Evolutionary conservation across 2,797 vertebrate genomes (phyloP).

Genomic region (Euthynnus affinis): DNA sequence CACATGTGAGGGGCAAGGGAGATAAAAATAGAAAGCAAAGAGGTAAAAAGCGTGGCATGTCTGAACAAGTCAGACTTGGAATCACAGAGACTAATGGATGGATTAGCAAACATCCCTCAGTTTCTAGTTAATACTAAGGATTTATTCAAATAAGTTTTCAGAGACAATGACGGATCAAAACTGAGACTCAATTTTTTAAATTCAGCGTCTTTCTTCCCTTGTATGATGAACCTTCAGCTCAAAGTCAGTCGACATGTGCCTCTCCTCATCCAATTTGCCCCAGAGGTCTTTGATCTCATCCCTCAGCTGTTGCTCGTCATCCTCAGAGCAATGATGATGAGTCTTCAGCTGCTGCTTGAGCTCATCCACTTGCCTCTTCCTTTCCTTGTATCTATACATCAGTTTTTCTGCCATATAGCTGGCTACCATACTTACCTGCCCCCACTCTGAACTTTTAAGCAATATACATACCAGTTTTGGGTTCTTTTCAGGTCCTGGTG

Average conservation of each 20-base stretch:
- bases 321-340: conserved; percentile 55
- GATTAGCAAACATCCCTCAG: background rate
- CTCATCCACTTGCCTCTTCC: conserved; percentile 47
- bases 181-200: background rate
- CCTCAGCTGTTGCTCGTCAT: conserved; percentile 79
- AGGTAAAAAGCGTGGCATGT: background rate
- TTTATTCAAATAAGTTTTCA: conserved; percentile 6
- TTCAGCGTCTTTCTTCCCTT: background rate
- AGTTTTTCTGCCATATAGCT: conserved; percentile 14
- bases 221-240: background rate
- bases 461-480: conserved; percentile 38
- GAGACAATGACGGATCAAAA: background rate
- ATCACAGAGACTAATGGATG: background rate
- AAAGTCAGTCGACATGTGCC: conserved; percentile 19
- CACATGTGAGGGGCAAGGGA: too few species aligned
- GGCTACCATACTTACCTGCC: background rate
- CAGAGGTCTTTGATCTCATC: conserved; percentile 79
- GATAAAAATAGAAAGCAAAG: background rate
- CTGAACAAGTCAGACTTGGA: background rate
- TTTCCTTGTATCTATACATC: conserved; percentile 58
- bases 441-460: conserved; percentile 1
- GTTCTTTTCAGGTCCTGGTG: conserved; percentile 74
- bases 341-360: conserved; percentile 72
- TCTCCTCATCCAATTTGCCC: conserved; percentile 82
- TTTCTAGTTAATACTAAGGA: conserved; percentile 15